Percentiles rank a stretch among this genome's conserved stretches.
Evolutionary conservation across 92 coral and sea anemone species (phyloP).

Genomic region (Epizoanthus illoricatus): DNA sequence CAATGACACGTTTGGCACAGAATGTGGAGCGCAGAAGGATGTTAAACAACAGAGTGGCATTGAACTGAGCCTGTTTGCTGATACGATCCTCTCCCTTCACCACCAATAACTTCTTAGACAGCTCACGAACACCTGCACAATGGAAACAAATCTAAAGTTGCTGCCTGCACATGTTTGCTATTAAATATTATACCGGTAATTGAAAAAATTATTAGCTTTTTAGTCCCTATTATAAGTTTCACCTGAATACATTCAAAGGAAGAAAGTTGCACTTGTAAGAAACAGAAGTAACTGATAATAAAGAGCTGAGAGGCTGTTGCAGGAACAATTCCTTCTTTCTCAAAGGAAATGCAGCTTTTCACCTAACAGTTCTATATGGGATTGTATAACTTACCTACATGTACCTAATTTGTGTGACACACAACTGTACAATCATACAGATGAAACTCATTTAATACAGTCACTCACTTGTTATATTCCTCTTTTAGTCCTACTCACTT

Average conservation of each 20-base stretch:
- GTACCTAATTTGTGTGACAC: background rate
- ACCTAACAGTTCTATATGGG: too few relatives aligned
- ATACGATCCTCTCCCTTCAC: conserved; percentile 97
- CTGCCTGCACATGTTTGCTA: too few relatives aligned
- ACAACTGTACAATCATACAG: background rate
- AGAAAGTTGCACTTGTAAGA: too few relatives aligned
- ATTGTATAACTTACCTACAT: background rate
- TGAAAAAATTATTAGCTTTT: too few relatives aligned
- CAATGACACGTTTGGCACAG: conserved; percentile 91
- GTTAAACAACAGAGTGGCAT: conserved; percentile 94
- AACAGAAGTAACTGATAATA: too few relatives aligned
- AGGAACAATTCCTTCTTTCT: too few relatives aligned
- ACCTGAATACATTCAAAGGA: conserved; percentile 32
- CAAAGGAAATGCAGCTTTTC: too few relatives aligned
- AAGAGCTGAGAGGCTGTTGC: too few relatives aligned
- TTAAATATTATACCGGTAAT: too few relatives aligned
- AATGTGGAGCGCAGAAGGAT: conserved; percentile 90
- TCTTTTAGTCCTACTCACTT: too few relatives aligned
- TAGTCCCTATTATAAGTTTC: too few relatives aligned
- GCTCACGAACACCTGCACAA: conserved; percentile 74
- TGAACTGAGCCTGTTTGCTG: conserved; percentile 98
- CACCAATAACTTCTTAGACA: conserved; percentile 84
- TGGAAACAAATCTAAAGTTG: background rate
- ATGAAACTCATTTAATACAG: background rate
- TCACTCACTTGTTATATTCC: too few relatives aligned